Base-by-base conservation (phyloP, 2,888 invertebrate species). In the Eledone cirrhosa region DNA sequence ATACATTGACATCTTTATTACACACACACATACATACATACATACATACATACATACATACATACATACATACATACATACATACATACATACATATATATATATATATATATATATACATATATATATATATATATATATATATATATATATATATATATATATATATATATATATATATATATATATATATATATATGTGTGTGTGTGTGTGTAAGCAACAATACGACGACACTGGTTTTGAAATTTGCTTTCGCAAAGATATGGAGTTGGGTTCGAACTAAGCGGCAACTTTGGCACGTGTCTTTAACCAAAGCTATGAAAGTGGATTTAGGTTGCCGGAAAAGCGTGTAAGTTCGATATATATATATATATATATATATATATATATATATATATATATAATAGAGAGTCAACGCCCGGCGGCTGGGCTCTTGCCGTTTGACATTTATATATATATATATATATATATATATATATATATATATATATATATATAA, bases 101-200 rank as follows among this genome's bases (percentile, higher is more conserved):
- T 13, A 59, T 13, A 59, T 13, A 59, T 13, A 13, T 59, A 59
- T 13, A 59, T 53, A 53, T 53, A 53, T 53, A 53, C 19, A 53
- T 53, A 53, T 53, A 53, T 53, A 19, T 16, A 53, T 13, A 13
- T 16, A 53, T 53, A 13, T 19, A 53, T 53, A 16, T 13, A 13
- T 53, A 16, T 19, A 53, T 53, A 53, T 53, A 53, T 53, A 53
- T 53, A 53, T 53, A 53, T 53, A 53, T 53, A 53, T 53, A 53
- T 53, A 53, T 53, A 53, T 53, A 53, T 53, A 53, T 53, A 53
- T 53, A 53, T 53, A 53, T 53, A 53, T 53, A 53, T 53, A 53
- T 53, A 53, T 53, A 53, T 53, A 53, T 53, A 53, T 53, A 53
- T 53, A 19, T 53, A 53, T 53, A 53, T 53, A 53, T 53, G 22